Conservation (phyloP, 2,797 vertebrate genomes). For the Erethizon dorsatum region DNA sequence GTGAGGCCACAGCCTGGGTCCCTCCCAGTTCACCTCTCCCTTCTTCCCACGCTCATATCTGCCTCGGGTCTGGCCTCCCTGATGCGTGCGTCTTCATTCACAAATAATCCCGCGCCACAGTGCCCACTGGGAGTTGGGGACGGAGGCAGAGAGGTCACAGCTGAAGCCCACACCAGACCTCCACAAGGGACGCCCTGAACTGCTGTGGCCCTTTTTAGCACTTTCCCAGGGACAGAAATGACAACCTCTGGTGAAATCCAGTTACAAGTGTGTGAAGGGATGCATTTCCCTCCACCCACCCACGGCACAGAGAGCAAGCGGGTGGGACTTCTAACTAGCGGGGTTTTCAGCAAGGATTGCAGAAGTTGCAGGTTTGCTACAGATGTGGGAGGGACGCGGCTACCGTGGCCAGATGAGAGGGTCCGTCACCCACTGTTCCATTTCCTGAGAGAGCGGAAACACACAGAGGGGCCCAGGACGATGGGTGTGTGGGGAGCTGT, state of each 20-base stretch:
- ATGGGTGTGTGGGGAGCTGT: background rate
- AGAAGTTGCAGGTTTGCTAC: background rate
- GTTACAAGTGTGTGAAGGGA: background rate
- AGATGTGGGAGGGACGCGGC: background rate
- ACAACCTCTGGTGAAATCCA: background rate
- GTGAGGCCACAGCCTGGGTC: background rate
- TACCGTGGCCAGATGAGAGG: background rate
- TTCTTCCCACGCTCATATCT: too few species aligned
- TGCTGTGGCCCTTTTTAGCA: background rate
- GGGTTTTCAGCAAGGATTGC: background rate
- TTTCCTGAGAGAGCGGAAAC: slow-evolving; percentile 20
- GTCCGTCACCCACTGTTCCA: background rate
- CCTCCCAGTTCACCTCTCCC: too few species aligned
- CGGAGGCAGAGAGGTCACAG: background rate
- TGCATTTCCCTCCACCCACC: background rate
- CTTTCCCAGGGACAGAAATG: background rate
- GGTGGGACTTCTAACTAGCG: background rate
- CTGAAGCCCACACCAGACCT: background rate
- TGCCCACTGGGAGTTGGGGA: background rate
- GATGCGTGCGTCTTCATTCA: background rate
- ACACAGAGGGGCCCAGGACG: background rate
- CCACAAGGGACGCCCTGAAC: background rate
- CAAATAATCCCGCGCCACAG: background rate
- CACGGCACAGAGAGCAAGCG: background rate
- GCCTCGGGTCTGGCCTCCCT: background rate